phyloP scores from a whole-genome alignment of 1,140 invertebrate species.

The Chironomus tepperi region DNA sequence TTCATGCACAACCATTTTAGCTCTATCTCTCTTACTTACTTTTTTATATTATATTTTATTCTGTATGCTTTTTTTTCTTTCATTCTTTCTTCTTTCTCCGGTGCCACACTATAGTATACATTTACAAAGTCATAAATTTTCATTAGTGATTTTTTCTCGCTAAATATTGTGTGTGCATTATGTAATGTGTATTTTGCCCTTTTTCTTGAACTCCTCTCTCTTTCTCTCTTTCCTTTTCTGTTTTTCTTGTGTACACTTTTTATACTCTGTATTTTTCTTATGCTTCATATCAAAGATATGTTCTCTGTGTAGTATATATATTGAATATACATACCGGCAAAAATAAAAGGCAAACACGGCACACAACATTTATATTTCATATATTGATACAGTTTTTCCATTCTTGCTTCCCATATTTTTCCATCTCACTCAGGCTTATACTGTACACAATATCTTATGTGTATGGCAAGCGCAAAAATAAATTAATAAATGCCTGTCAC shows the following conservation, averaged over 20 bases:
- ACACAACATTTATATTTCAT: constrained; percentile 22
- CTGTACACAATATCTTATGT: neutral
- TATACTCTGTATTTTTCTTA: neutral
- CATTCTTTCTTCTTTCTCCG: neutral
- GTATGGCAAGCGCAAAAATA: constrained; percentile 24
- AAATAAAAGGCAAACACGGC: constrained; percentile 16
- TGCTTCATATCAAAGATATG: constrained; percentile 7
- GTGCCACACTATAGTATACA: constrained; percentile 4
- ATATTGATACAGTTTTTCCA: constrained; percentile 20
- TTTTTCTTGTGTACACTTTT: neutral
- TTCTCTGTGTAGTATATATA: neutral
- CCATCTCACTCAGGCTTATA: neutral
- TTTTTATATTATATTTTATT: constrained; percentile 4
- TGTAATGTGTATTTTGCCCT: constrained; percentile 24
- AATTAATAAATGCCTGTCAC: constrained; percentile 27
- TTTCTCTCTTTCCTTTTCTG: neutral
- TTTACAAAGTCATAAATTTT: constrained; percentile 23
- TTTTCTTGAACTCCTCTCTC: constrained; percentile 4
- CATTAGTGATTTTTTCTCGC: constrained; percentile 23
- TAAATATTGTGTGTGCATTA: constrained; percentile 23
- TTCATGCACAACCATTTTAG: neutral
- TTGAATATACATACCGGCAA: neutral
- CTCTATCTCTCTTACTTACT: neutral
- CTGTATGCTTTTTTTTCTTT: neutral
- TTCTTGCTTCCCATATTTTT: neutral